Percentiles rank a stretch among this genome's conserved stretches.
These are phyloP conservation scores for Mycteria americana DNA, from an alignment of 2,797 vertebrate genomes.

Conservation along the genomic window DNA sequence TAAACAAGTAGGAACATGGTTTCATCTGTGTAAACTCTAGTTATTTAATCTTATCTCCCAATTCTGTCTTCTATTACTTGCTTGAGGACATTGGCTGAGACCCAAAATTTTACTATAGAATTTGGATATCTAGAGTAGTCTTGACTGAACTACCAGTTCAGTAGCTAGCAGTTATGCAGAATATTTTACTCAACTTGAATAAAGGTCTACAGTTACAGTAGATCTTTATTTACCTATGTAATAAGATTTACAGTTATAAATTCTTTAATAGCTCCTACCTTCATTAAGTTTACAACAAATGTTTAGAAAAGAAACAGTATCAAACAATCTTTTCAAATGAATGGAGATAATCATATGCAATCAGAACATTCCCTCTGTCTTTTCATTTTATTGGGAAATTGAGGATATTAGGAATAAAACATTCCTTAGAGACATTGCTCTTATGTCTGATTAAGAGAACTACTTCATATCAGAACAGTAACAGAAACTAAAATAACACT, in stretches of 20 bases:
- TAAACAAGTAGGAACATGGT: not conserved
- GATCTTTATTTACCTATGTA: not conserved
- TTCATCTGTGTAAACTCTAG: not conserved
- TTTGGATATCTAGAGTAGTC: not conserved
- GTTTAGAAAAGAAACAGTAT: not conserved
- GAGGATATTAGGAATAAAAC: not conserved
- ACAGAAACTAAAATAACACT: not conserved
- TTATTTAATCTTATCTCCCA: not conserved
- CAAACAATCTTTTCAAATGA: not conserved
- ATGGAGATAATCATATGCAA: not conserved
- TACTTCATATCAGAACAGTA: not conserved
- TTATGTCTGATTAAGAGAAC: not conserved
- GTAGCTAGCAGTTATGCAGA: not conserved
- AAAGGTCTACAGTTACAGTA: not conserved
- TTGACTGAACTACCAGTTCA: not conserved
- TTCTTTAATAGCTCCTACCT: not conserved
- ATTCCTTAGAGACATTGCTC: not conserved
- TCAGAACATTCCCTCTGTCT: not conserved
- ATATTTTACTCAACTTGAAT: not conserved
- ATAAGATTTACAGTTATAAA: not conserved
- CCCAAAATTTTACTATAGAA: not conserved
- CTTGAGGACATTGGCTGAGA: not conserved
- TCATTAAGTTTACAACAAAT: not conserved
- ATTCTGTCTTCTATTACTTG: not conserved
- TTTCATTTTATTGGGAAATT: not conserved